phyloP scores from a whole-genome alignment of 1,140 invertebrate species.

The Penaeus indicus region DNA sequence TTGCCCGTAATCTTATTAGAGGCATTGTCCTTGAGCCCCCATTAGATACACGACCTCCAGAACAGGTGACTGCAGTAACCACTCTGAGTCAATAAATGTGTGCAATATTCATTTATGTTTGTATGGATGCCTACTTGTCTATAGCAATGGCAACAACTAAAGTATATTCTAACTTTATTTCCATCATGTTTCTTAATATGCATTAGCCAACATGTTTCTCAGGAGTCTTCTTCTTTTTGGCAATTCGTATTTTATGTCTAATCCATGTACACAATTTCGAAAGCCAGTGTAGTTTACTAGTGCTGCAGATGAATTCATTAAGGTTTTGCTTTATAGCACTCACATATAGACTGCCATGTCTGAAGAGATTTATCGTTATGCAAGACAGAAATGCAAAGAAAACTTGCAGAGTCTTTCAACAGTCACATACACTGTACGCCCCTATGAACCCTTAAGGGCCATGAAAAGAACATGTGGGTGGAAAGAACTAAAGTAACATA shows the following conservation, averaged over 20 bases:
- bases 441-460: too few species aligned
- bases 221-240: constrained; percentile 34
- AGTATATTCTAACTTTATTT: not conserved
- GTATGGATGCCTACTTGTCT: not conserved
- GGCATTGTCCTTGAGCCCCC: too few species aligned
- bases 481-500: too few species aligned
- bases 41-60: not conserved
- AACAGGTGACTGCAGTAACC: not conserved
- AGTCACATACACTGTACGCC: too few species aligned
- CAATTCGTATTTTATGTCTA: constrained; percentile 18
- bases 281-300: constrained; percentile 26
- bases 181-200: not conserved
- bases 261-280: constrained; percentile 25
- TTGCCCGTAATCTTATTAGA: too few species aligned
- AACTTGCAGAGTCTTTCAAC: too few species aligned
- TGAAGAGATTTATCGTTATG: too few species aligned
- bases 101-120: constrained; percentile 26
- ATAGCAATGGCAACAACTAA: not conserved
- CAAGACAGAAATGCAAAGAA: too few species aligned
- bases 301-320: too few species aligned
- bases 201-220: constrained; percentile 39
- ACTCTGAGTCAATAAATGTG: constrained; percentile 17
- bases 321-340: too few species aligned
- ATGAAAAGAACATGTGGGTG: too few species aligned
- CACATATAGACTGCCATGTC: too few species aligned